A percentile compares a stretch with the other conserved stretches of the same genome.
phyloP scores from a whole-genome alignment of 2,888 invertebrate genomes.

The Pristionchus entomophagus region DNA sequence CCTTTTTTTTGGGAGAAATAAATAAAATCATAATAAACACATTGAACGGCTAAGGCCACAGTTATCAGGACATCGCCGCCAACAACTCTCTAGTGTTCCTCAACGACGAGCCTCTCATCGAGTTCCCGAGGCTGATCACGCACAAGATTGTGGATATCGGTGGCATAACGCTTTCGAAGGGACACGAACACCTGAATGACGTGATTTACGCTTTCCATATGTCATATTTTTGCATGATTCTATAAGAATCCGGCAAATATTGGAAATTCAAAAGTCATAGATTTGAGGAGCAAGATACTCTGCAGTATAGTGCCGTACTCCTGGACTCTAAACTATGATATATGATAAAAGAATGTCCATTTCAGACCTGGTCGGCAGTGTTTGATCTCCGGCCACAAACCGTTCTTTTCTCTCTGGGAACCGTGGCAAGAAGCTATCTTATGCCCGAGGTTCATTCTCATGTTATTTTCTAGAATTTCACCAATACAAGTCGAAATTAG shows the following conservation, averaged over 20 bases:
- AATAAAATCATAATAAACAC: not conserved
- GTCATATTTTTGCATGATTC: too few species aligned
- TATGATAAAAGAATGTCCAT: too few species aligned
- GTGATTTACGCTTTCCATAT: too few species aligned
- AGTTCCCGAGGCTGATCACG: conserved; percentile 10
- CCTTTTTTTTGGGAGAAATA: too few species aligned
- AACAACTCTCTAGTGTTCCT: conserved; percentile 31
- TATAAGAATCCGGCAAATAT: too few species aligned
- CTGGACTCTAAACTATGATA: too few species aligned
- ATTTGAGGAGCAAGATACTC: not conserved
- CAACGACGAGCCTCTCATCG: conserved; percentile 42
- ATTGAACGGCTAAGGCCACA: not conserved
- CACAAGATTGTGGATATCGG: conserved; percentile 45
- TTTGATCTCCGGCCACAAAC: conserved; percentile 36
- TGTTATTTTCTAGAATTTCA: too few species aligned
- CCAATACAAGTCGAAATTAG: too few species aligned
- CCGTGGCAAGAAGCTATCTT: conserved; percentile 14
- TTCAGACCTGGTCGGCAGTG: conserved; percentile 26
- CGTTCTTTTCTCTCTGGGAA: conserved; percentile 26
- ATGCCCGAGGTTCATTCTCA: too few species aligned
- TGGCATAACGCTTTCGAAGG: not conserved
- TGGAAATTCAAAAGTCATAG: too few species aligned
- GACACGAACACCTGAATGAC: conserved; percentile 28
- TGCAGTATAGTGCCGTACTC: too few species aligned
- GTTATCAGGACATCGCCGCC: not conserved